Evolutionary conservation across 2,113 vertebrate genomes (phyloP).

Genomic region (Ceyx melanurus): DNA sequence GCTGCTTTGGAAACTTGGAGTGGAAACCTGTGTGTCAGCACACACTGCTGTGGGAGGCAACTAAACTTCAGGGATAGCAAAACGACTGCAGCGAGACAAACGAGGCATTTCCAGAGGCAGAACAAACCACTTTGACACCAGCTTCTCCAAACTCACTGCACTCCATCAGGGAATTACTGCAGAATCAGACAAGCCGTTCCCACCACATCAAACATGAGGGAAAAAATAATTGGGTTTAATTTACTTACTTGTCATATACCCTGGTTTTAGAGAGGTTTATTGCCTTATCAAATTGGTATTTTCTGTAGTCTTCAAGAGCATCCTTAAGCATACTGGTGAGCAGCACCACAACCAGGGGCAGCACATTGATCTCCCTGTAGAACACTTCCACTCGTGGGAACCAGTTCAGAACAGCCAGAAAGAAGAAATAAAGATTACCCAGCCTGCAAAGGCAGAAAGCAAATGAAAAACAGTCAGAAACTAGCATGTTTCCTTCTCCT

Average conservation of each 20-base stretch:
- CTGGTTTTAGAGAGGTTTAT: conserved; percentile 70
- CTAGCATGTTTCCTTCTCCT: background rate
- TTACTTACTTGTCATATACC: conserved; percentile 74
- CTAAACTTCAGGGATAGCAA: background rate
- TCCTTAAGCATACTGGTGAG: conserved; percentile 74
- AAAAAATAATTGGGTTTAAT: background rate
- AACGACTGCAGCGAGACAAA: background rate
- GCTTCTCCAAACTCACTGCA: background rate
- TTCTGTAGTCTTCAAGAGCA: conserved; percentile 74
- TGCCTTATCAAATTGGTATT: conserved; percentile 68
- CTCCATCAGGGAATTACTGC: background rate
- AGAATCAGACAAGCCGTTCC: background rate
- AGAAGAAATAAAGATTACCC: conserved; percentile 78
- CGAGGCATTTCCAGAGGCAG: background rate
- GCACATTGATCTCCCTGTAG: conserved; percentile 74
- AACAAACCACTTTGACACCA: background rate
- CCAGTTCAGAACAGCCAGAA: conserved; percentile 78
- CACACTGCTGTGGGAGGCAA: background rate
- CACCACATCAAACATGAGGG: background rate
- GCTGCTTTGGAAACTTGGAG: background rate
- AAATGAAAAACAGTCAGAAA: background rate
- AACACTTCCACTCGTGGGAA: conserved; percentile 77
- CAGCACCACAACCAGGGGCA: conserved; percentile 74
- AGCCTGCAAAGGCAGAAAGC: conserved; percentile 59
- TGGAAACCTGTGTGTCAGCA: background rate